A percentile compares a stretch with the other conserved stretches of the same genome.
Conservation (phyloP, 2,888 invertebrate genomes). For the Clostera curtula region DNA sequence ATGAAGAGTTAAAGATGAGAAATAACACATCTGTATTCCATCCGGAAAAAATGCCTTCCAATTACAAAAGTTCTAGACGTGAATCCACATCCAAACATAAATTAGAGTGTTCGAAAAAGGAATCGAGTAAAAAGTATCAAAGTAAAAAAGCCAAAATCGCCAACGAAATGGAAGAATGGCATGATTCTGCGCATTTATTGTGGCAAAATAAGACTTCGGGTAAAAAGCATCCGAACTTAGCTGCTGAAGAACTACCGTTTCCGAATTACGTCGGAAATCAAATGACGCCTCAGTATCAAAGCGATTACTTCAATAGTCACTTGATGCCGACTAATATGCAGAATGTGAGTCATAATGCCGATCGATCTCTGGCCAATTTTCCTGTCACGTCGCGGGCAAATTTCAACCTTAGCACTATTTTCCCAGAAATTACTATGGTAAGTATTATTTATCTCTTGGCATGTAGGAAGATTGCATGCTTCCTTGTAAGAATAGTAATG, state of each 20-base stretch:
- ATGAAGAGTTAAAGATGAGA: slow-evolving; percentile 61
- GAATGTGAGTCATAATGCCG: slow-evolving; percentile 46
- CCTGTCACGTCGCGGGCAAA: slow-evolving; percentile 76
- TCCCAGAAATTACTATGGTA: slow-evolving; percentile 86
- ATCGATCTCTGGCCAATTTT: slow-evolving; percentile 49
- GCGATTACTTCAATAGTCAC: slow-evolving; percentile 61
- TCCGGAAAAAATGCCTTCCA: slow-evolving; percentile 47
- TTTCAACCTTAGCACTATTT: slow-evolving; percentile 88
- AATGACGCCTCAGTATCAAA: slow-evolving; percentile 57
- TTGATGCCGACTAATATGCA: slow-evolving; percentile 58
- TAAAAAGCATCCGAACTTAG: slow-evolving; percentile 51
- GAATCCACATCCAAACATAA: slow-evolving; percentile 63
- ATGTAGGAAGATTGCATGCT: not conserved
- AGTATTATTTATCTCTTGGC: slow-evolving; percentile 19
- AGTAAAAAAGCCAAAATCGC: slow-evolving; percentile 53
- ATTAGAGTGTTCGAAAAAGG: slow-evolving; percentile 66
- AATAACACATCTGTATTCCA: slow-evolving; percentile 45
- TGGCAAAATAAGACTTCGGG: slow-evolving; percentile 58
- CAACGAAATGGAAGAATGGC: slow-evolving; percentile 60
- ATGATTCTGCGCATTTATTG: slow-evolving; percentile 44
- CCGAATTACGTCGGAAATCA: slow-evolving; percentile 62
- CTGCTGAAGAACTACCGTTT: slow-evolving; percentile 55
- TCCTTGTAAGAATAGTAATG: slow-evolving; percentile 1
- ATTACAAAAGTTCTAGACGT: slow-evolving; percentile 52
- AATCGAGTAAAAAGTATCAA: slow-evolving; percentile 59